phyloP scores from a whole-genome alignment of 35 echinoderm and acorn worm species.

The Stichopus chloronotus region DNA sequence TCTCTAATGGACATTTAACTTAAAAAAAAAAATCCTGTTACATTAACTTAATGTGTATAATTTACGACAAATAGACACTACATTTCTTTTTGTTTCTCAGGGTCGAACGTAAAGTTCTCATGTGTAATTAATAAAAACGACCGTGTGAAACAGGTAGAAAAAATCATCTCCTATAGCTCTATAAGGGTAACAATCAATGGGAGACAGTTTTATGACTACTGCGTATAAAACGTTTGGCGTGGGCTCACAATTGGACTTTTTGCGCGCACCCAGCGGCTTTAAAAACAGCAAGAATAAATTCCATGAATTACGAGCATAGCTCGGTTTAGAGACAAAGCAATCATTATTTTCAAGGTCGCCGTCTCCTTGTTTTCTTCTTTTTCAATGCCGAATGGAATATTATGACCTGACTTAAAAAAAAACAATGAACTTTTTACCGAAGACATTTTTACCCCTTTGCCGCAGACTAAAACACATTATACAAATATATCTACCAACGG shows the following conservation, averaged over 20 bases:
- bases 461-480: too few relatives aligned
- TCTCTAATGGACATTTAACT: too few relatives aligned
- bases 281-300: neutral
- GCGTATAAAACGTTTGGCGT: neutral
- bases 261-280: neutral
- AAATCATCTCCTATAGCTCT: neutral
- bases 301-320: constrained; percentile 11
- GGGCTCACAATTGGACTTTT: constrained; percentile 5
- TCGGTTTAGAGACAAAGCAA: neutral
- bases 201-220: neutral
- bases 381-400: constrained; percentile 8
- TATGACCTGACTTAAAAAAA: neutral
- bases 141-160: neutral
- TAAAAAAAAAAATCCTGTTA: too few relatives aligned
- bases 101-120: neutral
- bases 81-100: neutral
- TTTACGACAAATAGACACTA: too few relatives aligned
- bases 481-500: neutral
- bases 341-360: constrained; percentile 42
- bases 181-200: neutral
- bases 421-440: neutral
- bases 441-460: neutral
- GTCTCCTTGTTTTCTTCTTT: neutral
- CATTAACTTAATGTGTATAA: too few relatives aligned
- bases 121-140: constrained; percentile 12